phyloP scores from a whole-genome alignment of 1,140 invertebrate species.

The Oppia nitens region DNA sequence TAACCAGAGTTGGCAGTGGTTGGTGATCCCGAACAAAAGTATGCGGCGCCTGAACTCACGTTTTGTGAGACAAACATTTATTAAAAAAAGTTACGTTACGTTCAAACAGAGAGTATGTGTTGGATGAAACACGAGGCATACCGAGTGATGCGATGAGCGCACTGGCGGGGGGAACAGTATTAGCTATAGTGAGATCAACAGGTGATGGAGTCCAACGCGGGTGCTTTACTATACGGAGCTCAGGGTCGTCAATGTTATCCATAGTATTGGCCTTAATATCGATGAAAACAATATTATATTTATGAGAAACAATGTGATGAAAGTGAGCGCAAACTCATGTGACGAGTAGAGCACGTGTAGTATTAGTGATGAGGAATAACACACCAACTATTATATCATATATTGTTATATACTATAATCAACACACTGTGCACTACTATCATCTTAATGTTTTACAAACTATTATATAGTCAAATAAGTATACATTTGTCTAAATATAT shows the following conservation, averaged over 20 bases:
- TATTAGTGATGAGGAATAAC: background rate
- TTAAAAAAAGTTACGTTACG: background rate
- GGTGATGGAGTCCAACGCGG: conserved; percentile 6
- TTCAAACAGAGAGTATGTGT: background rate
- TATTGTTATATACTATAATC: too few relatives aligned
- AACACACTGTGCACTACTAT: too few relatives aligned
- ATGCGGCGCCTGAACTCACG: background rate
- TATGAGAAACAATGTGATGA: conserved; percentile 12
- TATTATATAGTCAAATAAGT: too few relatives aligned
- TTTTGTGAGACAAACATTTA: background rate
- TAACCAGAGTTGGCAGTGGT: background rate
- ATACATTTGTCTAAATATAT: too few relatives aligned
- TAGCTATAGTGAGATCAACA: conserved; percentile 1
- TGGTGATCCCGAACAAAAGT: background rate
- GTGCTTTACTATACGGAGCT: conserved; percentile 1
- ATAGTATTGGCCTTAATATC: background rate
- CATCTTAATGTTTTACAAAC: too few relatives aligned
- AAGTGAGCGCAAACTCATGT: background rate
- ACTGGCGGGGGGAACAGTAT: background rate
- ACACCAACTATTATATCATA: too few relatives aligned
- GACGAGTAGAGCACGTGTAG: conserved; percentile 1
- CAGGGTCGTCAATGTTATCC: background rate
- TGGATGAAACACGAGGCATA: background rate
- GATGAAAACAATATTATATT: background rate
- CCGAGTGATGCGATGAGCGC: background rate